phyloP scores from a whole-genome alignment of 1,140 invertebrate genomes.

The Brevipalpus yothersi region DNA sequence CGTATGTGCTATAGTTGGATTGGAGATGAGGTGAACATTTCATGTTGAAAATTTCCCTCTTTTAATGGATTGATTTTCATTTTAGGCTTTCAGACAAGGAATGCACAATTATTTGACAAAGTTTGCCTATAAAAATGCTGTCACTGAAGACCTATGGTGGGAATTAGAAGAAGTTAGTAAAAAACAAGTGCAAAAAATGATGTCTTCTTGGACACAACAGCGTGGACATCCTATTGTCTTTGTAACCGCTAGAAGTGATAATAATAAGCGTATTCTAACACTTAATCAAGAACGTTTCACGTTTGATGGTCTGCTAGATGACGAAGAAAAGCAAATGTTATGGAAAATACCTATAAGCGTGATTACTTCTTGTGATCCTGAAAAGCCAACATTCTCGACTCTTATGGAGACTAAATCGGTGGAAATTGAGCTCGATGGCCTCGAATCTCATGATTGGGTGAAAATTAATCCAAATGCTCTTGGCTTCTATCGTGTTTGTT shows the following conservation, averaged over 20 bases:
- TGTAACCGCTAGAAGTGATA: slow-evolving; percentile 19
- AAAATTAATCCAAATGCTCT: slow-evolving; percentile 23
- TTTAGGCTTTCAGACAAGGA: slow-evolving; percentile 55
- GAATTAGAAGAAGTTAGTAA: slow-evolving; percentile 66
- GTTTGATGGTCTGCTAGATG: slow-evolving; percentile 35
- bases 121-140: slow-evolving; percentile 70
- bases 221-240: slow-evolving; percentile 60
- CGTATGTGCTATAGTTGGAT: slow-evolving; percentile 11
- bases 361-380: slow-evolving; percentile 40
- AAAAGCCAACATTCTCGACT: slow-evolving; percentile 28
- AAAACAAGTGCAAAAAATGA: slow-evolving; percentile 65
- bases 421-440: slow-evolving; percentile 17
- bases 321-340: slow-evolving; percentile 15
- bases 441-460: slow-evolving; percentile 2
- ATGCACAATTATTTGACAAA: slow-evolving; percentile 77
- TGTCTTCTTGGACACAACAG: slow-evolving; percentile 84
- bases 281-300: slow-evolving; percentile 64
- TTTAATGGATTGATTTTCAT: not conserved
- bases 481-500: slow-evolving; percentile 44
- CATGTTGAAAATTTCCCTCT: not conserved
- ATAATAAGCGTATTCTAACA: slow-evolving; percentile 34
- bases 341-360: slow-evolving; percentile 84
- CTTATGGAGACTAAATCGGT: slow-evolving; percentile 32
- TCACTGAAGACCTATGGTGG: slow-evolving; percentile 82
- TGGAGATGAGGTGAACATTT: slow-evolving; percentile 9